Base-by-base conservation (phyloP, 2,888 invertebrate genomes). In the Bellardia pandia region DNA sequence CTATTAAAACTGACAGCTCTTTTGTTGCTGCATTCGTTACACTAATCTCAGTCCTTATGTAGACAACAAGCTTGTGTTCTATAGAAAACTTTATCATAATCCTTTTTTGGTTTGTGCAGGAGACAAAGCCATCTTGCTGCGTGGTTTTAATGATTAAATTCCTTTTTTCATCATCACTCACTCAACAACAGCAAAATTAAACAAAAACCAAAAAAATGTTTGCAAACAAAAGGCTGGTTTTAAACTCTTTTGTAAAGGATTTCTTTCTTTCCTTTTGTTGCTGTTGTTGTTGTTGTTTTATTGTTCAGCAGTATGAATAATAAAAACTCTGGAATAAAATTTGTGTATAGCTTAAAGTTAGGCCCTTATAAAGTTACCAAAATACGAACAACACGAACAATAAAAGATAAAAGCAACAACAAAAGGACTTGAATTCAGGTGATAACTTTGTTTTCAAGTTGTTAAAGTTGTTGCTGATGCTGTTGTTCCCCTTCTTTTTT, bases 131-230 rank as follows among this genome's bases (percentile, higher is more conserved):
- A 84, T 81, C 80, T 81, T 86, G 77, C 84, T 86, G 84, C 84
- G 84, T 86, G 77, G 86, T 86, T 86, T 81, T 80, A 80, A 86
- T 84, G 86, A 86, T 86, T 86, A 84, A 86, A 86, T 84, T 84
- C 80, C 74, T 53, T 82, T 81, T 64, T 74, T 75, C 79, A 78
- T 79, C 86, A 82, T 76, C 82, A 71, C 51, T 86, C 86, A 75
- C 60, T 74, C 45, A 62, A 51, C 60, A 82, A 60, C 14, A 75
- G 30, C 33, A 71, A 62, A 82, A 69, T 42, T 9, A 74, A 66
- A 51, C 66, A 66, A 66, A 45, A 68, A 76, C 16, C 58, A 68
- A 72, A 58, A 60, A 60, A 8, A 23, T 1, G 1, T 23, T n/a
- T 58, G 0, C 13, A n/a, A 84, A 84, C 66, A 85, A 85, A 79